Evolutionary conservation across 2,797 vertebrate species (phyloP).

Genomic region (Eulemur coronatus): DNA sequence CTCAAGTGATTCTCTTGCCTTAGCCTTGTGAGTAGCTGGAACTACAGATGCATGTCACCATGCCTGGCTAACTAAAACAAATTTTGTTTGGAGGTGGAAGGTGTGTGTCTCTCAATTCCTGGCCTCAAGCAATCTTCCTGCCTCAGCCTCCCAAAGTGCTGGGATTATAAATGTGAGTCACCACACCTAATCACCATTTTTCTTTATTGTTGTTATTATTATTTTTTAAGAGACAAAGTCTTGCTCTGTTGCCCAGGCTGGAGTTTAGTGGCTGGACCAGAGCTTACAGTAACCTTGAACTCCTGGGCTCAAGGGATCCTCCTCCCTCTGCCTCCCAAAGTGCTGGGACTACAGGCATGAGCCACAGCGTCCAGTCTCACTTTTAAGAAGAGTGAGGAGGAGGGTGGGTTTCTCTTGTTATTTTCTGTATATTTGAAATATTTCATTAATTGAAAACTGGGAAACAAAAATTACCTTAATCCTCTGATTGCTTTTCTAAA

Average conservation of each 20-base stretch:
- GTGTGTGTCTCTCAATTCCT: too few species aligned
- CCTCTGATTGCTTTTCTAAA: conserved; percentile 56
- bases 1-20: not conserved
- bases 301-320: not conserved
- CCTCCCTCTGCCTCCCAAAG: not conserved
- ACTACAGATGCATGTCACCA: too few species aligned
- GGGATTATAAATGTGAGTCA: not conserved
- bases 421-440: conserved; percentile 29
- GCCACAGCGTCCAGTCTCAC: not conserved
- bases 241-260: not conserved
- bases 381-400: not conserved
- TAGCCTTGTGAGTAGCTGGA: not conserved
- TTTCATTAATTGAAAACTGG: conserved; percentile 43
- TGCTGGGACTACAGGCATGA: too few species aligned
- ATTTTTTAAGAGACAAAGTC: not conserved
- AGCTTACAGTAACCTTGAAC: not conserved
- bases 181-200: not conserved
- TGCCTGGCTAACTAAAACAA: too few species aligned
- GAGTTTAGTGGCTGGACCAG: too few species aligned
- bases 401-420: not conserved
- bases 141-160: not conserved
- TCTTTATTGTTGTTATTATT: not conserved
- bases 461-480: conserved; percentile 38
- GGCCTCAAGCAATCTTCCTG: not conserved
- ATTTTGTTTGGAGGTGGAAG: too few species aligned